Base-by-base conservation (phyloP, 2,797 vertebrate species). In the Arnoldichthys spilopterus region DNA sequence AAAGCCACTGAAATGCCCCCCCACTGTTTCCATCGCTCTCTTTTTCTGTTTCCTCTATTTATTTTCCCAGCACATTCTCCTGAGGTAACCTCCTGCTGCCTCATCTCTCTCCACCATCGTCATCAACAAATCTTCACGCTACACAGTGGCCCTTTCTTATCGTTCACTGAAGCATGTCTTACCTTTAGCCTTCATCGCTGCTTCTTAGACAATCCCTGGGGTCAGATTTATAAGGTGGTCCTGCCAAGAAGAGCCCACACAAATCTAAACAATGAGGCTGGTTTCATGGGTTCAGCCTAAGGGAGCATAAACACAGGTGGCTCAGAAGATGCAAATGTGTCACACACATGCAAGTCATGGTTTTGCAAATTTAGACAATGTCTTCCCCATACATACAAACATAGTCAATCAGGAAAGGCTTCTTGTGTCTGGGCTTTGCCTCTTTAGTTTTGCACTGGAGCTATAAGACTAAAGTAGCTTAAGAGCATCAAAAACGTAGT, bases 31-130 rank as follows among this genome's bases (percentile, higher is more conserved):
- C 3, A 22, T 74, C 16, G 69, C 7, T 43, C 47, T 74, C 16
- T 66, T 37, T 45, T 47, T 28, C 43, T 32, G 24, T 16, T 53
- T 7, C 3, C 37, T 20, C 18, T 30, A 87, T 92, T 91, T 92
- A 91, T 92, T 91, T 92, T 92, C 83, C 84, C 85, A 84, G 77
- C 73, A 79, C 82, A 82, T 89, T 85, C 79, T 74, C 82, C 59
- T 58, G 62, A 24, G 61, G 81, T 85, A 78, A 80, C 83, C 74
- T 61, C 68, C 77, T 76, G 54, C 74, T 80, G 76, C 59, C 72
- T 45, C 72, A 76, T 54, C 76, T 34, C 63, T 79, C 78, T 74
- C 63, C 85, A 86, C 82, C 76, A 82, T 78, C 85, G 88, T 85
- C 62, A 76, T 87, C 83, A 91, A 90, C 85, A 91, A 90, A 90